phyloP scores from a whole-genome alignment of 2,888 invertebrate species.

The Caenorhabditis sp. region DNA sequence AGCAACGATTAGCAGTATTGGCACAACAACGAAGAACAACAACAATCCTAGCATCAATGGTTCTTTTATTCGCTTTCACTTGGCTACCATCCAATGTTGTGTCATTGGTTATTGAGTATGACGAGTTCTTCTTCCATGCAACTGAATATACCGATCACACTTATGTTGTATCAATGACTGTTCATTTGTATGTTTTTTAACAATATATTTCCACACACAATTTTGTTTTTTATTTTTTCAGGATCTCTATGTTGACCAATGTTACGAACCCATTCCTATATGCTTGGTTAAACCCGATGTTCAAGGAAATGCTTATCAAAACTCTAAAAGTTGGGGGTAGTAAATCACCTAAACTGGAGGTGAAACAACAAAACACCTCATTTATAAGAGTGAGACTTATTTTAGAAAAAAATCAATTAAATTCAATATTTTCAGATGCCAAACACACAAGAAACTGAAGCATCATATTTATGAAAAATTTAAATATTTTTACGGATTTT shows the following conservation, averaged over 20 bases:
- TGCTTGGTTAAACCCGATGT: constrained; percentile 65
- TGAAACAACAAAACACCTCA: constrained; percentile 19
- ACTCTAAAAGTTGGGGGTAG: constrained; percentile 35
- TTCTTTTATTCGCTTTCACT: constrained; percentile 58
- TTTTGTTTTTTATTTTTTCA: constrained; percentile 15
- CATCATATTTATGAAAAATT: constrained; percentile 30
- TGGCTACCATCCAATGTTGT: constrained; percentile 64
- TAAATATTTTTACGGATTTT: background rate
- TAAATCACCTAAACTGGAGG: constrained; percentile 28
- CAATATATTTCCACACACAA: too few relatives aligned
- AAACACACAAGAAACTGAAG: constrained; percentile 17
- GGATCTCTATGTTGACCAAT: constrained; percentile 62
- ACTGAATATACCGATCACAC: constrained; percentile 52
- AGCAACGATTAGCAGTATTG: constrained; percentile 45
- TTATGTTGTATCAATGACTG: constrained; percentile 62
- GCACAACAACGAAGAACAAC: constrained; percentile 59
- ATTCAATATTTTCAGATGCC: constrained; percentile 29
- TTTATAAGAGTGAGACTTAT: constrained; percentile 24
- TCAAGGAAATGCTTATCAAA: constrained; percentile 60
- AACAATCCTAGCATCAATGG: constrained; percentile 57
- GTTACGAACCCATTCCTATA: constrained; percentile 65
- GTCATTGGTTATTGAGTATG: constrained; percentile 62
- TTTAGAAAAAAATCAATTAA: background rate
- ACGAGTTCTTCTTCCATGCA: constrained; percentile 52
- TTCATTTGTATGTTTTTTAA: constrained; percentile 59